phyloP scores from a whole-genome alignment of 2,888 invertebrate species.

The Microctonus hyperodae region DNA sequence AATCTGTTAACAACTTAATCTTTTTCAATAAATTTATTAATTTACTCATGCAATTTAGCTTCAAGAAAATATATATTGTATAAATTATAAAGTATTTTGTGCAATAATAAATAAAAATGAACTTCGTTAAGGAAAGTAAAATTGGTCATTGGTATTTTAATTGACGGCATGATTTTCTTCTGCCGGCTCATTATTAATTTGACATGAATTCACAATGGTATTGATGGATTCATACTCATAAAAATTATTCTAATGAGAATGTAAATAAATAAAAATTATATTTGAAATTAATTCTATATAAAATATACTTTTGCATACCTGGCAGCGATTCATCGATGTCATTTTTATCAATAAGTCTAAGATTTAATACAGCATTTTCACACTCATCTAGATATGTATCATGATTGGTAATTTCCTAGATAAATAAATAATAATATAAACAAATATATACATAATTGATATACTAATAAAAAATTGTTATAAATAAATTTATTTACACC shows the following conservation, averaged over 20 bases:
- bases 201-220: no score
- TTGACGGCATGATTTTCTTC: no score
- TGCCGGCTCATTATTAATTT: no score
- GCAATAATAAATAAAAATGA: no score
- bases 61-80: no score
- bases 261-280: conserved; percentile 15
- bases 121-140: no score
- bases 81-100: no score
- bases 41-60: no score
- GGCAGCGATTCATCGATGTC: conserved; percentile 88
- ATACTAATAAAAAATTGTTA: no score
- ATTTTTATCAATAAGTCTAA: conserved; percentile 71
- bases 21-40: no score
- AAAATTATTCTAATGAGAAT: not conserved
- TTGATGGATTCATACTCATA: not conserved
- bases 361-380: conserved; percentile 63
- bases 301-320: conserved; percentile 63
- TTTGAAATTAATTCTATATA: conserved; percentile 9
- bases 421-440: conserved; percentile 55
- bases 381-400: conserved; percentile 71
- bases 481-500: conserved; percentile 52
- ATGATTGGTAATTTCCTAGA: conserved; percentile 69
- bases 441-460: not conserved
- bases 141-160: no score
- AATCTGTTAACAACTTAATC: no score